Conservation (phyloP, 1,140 invertebrate species). For the Planococcus citri region DNA sequence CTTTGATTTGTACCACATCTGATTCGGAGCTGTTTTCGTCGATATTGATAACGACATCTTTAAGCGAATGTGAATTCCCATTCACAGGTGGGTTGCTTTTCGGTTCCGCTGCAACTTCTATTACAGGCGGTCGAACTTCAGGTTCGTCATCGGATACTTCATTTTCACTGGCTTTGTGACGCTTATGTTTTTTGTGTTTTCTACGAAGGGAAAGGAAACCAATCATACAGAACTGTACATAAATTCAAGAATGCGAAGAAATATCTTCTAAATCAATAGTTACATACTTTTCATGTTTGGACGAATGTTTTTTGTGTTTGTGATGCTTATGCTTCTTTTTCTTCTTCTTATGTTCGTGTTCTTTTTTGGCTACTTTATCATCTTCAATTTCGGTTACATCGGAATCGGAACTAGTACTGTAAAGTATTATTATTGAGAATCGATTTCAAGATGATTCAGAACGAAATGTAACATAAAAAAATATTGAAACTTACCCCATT, state of each 20-base stretch:
- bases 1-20: constrained; percentile 46
- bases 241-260: no score
- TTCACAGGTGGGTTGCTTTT: constrained; percentile 29
- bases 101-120: constrained; percentile 36
- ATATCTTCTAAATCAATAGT: no score
- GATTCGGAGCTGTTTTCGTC: constrained; percentile 56
- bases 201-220: constrained; percentile 27
- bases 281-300: constrained; percentile 28
- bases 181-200: constrained; percentile 41
- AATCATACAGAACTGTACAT: no score
- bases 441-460: background rate
- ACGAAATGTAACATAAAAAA: background rate
- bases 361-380: constrained; percentile 23
- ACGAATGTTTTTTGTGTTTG: constrained; percentile 40
- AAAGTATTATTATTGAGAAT: background rate
- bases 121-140: constrained; percentile 26
- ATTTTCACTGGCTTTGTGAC: constrained; percentile 31
- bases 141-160: constrained; percentile 16
- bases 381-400: constrained; percentile 10
- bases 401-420: constrained; percentile 6
- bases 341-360: constrained; percentile 36
- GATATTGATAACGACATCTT: constrained; percentile 25
- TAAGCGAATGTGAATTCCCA: constrained; percentile 21
- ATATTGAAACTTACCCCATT: background rate
- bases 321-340: constrained; percentile 46